A percentile compares a stretch with the other conserved stretches of the same genome.
Evolutionary conservation across 2,113 vertebrate species (phyloP).

Genomic region (Albula goreensis): DNA sequence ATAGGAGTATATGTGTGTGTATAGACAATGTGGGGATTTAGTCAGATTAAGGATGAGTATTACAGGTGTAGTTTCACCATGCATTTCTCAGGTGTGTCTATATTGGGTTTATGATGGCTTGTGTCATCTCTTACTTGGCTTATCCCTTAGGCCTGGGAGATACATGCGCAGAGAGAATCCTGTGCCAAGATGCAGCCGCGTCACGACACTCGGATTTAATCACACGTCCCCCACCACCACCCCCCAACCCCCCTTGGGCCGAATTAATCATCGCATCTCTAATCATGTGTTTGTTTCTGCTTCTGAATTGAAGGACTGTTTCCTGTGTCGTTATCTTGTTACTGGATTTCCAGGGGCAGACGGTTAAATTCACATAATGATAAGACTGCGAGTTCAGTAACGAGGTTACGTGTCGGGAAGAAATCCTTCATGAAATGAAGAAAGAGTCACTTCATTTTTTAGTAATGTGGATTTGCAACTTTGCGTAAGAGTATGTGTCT

Average conservation of each 20-base stretch:
- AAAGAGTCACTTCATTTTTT: slow-evolving; percentile 41
- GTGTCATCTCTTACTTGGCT: too few relatives aligned
- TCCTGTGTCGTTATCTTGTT: not conserved
- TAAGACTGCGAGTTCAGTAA: slow-evolving; percentile 26
- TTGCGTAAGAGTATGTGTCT: not conserved
- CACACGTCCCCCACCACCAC: not conserved
- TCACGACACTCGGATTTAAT: not conserved
- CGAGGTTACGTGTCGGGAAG: slow-evolving; percentile 28
- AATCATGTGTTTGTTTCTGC: not conserved
- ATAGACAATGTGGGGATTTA: too few relatives aligned
- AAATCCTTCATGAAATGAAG: slow-evolving; percentile 41
- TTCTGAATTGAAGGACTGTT: not conserved
- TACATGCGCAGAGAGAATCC: not conserved
- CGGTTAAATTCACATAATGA: slow-evolving; percentile 25
- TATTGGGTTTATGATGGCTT: too few relatives aligned
- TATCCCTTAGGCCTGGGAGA: too few relatives aligned
- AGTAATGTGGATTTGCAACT: not conserved
- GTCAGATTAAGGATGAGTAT: too few relatives aligned
- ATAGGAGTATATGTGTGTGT: too few relatives aligned
- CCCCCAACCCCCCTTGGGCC: not conserved
- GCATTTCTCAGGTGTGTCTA: too few relatives aligned
- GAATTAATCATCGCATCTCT: not conserved
- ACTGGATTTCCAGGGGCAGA: not conserved
- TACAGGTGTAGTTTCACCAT: too few relatives aligned
- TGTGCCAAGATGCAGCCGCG: not conserved